Evolutionary conservation across 2,113 vertebrate genomes (phyloP).

Genomic region (Ptilonorhynchus violaceus): DNA sequence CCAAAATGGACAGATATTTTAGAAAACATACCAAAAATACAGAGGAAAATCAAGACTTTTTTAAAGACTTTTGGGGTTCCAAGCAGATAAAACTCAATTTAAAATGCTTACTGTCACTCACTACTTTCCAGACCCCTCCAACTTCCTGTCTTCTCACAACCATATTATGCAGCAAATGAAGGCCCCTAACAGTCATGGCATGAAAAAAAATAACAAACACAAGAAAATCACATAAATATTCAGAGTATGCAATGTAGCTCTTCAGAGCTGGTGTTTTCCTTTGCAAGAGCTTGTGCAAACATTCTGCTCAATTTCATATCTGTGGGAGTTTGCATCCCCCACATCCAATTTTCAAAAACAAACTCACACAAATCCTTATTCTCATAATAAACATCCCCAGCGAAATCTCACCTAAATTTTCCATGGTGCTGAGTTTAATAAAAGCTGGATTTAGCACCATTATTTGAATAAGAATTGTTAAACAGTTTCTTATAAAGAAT

Average conservation of each 20-base stretch:
- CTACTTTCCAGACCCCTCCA: not conserved
- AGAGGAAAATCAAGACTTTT: not conserved
- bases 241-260: not conserved
- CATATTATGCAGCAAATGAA: not conserved
- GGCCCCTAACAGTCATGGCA: not conserved
- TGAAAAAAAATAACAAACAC: not conserved
- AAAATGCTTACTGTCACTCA: not conserved
- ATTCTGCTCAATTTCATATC: not conserved
- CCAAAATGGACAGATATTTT: not conserved
- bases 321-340: not conserved
- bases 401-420: slow-evolving; percentile 1
- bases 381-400: slow-evolving; percentile 8
- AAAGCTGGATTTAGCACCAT: slow-evolving; percentile 3
- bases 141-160: not conserved
- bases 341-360: not conserved
- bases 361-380: not conserved
- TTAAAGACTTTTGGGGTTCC: not conserved
- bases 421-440: slow-evolving; percentile 1
- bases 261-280: not conserved
- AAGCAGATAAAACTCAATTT: not conserved
- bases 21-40: not conserved
- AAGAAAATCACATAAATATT: slow-evolving; percentile 10
- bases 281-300: not conserved
- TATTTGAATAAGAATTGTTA: not conserved
- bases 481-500: not conserved